Base-by-base conservation (phyloP, 2,797 vertebrate genomes). In the Toxotes lorentzi region DNA sequence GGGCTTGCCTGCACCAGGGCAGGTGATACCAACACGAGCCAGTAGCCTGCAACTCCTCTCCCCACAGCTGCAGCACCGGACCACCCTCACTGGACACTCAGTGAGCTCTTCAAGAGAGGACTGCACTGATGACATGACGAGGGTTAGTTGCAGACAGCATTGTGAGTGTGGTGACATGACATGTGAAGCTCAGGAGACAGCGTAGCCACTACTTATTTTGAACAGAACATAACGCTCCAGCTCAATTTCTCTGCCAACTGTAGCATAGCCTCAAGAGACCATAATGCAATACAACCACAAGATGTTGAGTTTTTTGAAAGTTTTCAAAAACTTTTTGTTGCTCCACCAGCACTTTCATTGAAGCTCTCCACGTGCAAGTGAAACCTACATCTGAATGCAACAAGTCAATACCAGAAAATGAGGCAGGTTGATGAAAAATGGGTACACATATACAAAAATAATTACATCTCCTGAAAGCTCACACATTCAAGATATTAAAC, bases 31-130 rank as follows among this genome's bases (percentile, higher is more conserved):
- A 7, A 96, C 97, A 51, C 96, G 98, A 83, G 97, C 98, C 95
- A 99, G 97, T 91, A 99, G 98, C 94, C 95, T 99, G 78, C 98
- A 99, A 94, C 95, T 99, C 83, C 96, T 99, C 88, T 99, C 98
- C 83, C 98, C 98, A 40, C 98, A 99, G 93, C 96, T 99, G 90
- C 96, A 96, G 88, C 97, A 97, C 94, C 95, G 96, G 54, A 93
- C 93, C 91, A 95, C 96, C 78, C 96, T 97, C 84, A 95, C 96
- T 16, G 94, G 95, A 83, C 95, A 95, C 88, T 96, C 96, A 76
- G 95, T 95, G 87, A 94, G 96, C 88, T 97, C 97, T 0, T 97
- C 96, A 19, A 94, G 96, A 89, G 97, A 97, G 93, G 96, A 97
- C 89, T 96, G 96, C 93, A 94, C 94, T 0, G 95, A 97, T 45